Conservation (phyloP, 1,140 invertebrate genomes). For the Anastrepha ludens region DNA sequence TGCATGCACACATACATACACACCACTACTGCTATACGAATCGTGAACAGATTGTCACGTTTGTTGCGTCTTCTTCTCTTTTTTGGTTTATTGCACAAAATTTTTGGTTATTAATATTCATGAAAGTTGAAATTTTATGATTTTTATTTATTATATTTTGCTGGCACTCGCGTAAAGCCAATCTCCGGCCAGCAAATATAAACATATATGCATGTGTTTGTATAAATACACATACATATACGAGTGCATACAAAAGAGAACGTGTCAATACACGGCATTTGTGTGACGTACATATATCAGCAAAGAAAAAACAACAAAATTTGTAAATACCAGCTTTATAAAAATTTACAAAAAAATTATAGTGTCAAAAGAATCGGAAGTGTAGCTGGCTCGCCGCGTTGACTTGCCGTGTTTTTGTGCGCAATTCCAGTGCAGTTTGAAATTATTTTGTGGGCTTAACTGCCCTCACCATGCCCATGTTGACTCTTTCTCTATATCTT, state of each 20-base stretch:
- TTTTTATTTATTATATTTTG: conserved; percentile 24
- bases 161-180: neutral
- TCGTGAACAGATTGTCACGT: conserved; percentile 11
- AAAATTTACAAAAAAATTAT: conserved; percentile 13
- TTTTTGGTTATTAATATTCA: conserved; percentile 45
- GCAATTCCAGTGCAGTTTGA: neutral
- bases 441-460: neutral
- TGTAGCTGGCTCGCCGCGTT: neutral
- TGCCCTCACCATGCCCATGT: neutral
- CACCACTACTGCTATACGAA: neutral
- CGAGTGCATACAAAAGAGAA: too few relatives aligned
- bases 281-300: neutral
- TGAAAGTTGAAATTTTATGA: conserved; percentile 39
- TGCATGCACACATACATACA: neutral
- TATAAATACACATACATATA: neutral
- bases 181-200: neutral
- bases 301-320: neutral
- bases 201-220: neutral
- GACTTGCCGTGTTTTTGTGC: too few relatives aligned
- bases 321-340: conserved; percentile 8
- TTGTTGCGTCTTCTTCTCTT: neutral
- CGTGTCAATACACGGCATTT: neutral
- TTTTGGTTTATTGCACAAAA: neutral
- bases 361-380: neutral
- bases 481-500: neutral